phyloP scores from a whole-genome alignment of 2,888 invertebrate genomes.

The Epinotia ramella region DNA sequence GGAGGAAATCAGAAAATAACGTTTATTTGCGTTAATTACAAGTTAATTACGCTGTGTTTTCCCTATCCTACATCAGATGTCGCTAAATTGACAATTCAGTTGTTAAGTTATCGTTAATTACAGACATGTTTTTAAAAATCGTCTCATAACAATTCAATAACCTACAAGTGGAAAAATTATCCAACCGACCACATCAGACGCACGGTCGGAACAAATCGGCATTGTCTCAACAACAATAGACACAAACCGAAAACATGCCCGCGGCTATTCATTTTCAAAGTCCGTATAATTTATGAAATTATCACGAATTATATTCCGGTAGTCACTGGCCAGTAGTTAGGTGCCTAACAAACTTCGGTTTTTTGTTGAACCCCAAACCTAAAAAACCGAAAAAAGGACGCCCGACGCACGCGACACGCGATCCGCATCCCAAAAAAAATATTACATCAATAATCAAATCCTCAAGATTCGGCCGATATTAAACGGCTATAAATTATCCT shows the following conservation, averaged over 20 bases:
- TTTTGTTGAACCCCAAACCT: slow-evolving; percentile 74
- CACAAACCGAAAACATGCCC: slow-evolving; percentile 60
- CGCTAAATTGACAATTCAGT: too few species aligned
- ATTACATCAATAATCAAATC: slow-evolving; percentile 80
- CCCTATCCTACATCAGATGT: too few species aligned
- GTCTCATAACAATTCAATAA: not conserved
- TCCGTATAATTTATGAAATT: slow-evolving; percentile 83
- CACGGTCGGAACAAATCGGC: slow-evolving; percentile 20
- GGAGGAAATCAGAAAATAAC: too few species aligned
- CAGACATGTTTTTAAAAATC: too few species aligned
- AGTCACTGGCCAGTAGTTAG: slow-evolving; percentile 76
- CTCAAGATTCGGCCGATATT: slow-evolving; percentile 75
- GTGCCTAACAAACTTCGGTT: slow-evolving; percentile 57
- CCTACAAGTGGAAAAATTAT: slow-evolving; percentile 18
- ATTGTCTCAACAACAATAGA: slow-evolving; percentile 53
- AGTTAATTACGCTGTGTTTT: too few species aligned
- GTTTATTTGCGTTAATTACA: too few species aligned
- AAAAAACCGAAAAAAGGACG: slow-evolving; percentile 70
- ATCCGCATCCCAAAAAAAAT: slow-evolving; percentile 71
- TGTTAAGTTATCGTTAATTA: too few species aligned
- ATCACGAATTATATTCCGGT: slow-evolving; percentile 84
- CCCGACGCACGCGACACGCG: slow-evolving; percentile 83
- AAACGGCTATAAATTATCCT: slow-evolving; percentile 84
- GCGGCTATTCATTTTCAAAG: slow-evolving; percentile 74
- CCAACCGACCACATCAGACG: slow-evolving; percentile 19